These are phyloP conservation scores for Podiceps cristatus DNA, from an alignment of 2,113 vertebrate genomes.

Conservation along the genomic window DNA sequence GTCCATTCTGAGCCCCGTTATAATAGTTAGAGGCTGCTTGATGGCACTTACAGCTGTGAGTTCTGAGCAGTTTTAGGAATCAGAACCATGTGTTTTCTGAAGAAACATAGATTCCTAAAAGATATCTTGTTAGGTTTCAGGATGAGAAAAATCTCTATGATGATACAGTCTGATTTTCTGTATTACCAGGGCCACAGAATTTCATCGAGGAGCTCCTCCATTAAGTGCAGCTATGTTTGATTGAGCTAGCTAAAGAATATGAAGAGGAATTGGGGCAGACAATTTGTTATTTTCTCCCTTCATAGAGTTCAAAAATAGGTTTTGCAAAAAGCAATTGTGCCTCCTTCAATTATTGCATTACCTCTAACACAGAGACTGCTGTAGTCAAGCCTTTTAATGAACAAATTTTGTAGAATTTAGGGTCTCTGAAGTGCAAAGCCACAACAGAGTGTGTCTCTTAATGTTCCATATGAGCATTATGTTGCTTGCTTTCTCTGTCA, in stretches of 20 bases:
- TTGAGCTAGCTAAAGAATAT: not conserved
- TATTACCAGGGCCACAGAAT: not conserved
- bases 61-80: not conserved
- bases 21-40: not conserved
- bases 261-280: not conserved
- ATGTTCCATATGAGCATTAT: constrained; percentile 28
- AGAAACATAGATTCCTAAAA: not conserved
- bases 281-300: constrained; percentile 30
- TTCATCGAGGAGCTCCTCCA: not conserved
- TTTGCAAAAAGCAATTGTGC: constrained; percentile 35
- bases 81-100: not conserved
- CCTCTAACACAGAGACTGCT: not conserved
- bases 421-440: constrained; percentile 45
- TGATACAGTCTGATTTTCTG: not conserved
- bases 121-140: not conserved
- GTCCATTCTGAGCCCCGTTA: not conserved
- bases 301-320: constrained; percentile 21
- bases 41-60: not conserved
- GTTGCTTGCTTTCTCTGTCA: constrained; percentile 45
- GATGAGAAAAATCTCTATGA: not conserved
- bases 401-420: constrained; percentile 49
- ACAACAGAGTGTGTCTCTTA: constrained; percentile 34
- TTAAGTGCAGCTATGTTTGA: not conserved
- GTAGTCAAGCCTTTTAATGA: constrained; percentile 47
- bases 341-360: constrained; percentile 29